Base-by-base conservation (phyloP, 2,797 vertebrate genomes). In the Esox lucius region DNA sequence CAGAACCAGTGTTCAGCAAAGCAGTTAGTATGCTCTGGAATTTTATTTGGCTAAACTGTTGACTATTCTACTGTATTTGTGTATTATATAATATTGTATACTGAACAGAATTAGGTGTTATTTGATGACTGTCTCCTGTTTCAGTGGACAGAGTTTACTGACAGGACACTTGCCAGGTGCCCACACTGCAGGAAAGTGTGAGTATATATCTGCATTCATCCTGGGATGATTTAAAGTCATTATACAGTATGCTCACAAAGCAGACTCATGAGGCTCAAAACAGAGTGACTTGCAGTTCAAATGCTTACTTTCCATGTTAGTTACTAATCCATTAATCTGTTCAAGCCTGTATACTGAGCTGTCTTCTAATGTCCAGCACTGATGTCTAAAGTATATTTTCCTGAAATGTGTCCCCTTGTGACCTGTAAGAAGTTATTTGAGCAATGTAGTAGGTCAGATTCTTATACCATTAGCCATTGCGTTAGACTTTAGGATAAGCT, bases 161-260 rank as follows among this genome's bases (percentile, higher is more conserved):
- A 97, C 86, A 92, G 95, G 88, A 97, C 96, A 35, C 91, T 98
- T 91, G 96, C 96, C 78, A 91, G 96, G 70, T 98, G 96, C 89
- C 96, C 96, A 24, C 96, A 98, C 90, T 98, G 96, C 94, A 96
- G 95, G 85, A 97, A 97, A 95, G 96, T 98, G 96, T 98, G 87
- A 96, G 96, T 96, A 80, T 78, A 61, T 4, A 19, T 74, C 42
- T 26, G 53, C 13, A 39, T 53, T 46, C 7, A 49, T 17, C 46
- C 13, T 15, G 15, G 19, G 68, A 5, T 24, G 68, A 17, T 26
- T 42, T 4, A 26, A 26, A 26, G 5, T 22, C 22, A 17, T 69
- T 69, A 26, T 24, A 13, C 53, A 59, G 9, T 42, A 46, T 42
- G 39, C 42, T 26, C 2, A 24, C 11, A 68, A 68, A 9, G 8